phyloP scores from a whole-genome alignment of 2,888 invertebrate genomes.

The Pemphredon lugubris region DNA sequence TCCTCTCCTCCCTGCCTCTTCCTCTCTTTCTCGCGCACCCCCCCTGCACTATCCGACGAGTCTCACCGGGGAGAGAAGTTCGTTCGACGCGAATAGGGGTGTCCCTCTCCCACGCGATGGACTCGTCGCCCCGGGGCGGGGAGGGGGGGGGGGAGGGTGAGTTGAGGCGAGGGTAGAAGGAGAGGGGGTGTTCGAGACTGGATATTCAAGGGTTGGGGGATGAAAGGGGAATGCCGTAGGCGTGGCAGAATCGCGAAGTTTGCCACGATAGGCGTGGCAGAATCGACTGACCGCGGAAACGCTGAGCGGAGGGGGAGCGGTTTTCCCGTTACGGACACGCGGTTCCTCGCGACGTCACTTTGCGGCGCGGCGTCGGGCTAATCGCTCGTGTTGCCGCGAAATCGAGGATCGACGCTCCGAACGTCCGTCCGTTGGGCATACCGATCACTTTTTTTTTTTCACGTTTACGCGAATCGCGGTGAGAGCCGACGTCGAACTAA shows the following conservation, averaged over 20 bases:
- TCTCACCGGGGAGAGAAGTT: not conserved
- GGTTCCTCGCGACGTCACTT: slow-evolving; percentile 71
- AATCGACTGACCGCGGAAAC: slow-evolving; percentile 56
- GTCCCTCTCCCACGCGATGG: too few species aligned
- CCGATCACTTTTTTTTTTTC: too few species aligned
- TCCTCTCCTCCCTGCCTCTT: not conserved
- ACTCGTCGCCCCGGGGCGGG: too few species aligned
- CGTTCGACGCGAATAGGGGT: slow-evolving; percentile 8
- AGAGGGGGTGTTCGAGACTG: not conserved
- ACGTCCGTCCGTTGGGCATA: too few species aligned
- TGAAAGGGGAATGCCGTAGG: slow-evolving; percentile 51
- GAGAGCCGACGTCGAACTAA: too few species aligned
- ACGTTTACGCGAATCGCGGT: too few species aligned
- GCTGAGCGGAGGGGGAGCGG: slow-evolving; percentile 44
- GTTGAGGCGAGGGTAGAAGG: not conserved
- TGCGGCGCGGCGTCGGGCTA: slow-evolving; percentile 70
- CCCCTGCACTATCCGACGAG: not conserved
- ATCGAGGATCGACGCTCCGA: too few species aligned
- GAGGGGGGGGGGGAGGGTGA: slow-evolving; percentile 2
- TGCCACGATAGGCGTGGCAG: slow-evolving; percentile 61
- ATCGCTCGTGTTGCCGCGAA: slow-evolving; percentile 52
- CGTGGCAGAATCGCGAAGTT: slow-evolving; percentile 59
- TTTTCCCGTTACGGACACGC: slow-evolving; percentile 62
- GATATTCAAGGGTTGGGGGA: slow-evolving; percentile 4
- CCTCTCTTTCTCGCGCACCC: not conserved